Conservation (phyloP, 35 echinoderm and acorn worm genomes). For the Heliocidaris tuberculata region DNA sequence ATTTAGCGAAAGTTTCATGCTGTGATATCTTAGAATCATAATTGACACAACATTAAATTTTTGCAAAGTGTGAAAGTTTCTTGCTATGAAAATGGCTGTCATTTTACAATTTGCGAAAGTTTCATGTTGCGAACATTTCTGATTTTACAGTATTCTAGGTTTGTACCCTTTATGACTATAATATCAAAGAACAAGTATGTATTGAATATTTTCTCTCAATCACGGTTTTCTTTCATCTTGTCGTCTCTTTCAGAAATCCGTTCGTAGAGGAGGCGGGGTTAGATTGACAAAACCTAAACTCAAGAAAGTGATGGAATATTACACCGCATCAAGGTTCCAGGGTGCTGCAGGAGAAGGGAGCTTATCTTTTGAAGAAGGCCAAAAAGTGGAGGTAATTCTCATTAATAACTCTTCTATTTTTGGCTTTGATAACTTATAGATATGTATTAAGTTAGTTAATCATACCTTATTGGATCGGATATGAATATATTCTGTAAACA, state of each 20-base stretch:
- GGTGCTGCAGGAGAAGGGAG: slow-evolving; percentile 50
- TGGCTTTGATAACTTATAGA: neutral
- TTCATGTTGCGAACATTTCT: too few relatives aligned
- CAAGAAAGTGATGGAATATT: slow-evolving; percentile 53
- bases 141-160: too few relatives aligned
- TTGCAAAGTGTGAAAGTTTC: too few relatives aligned
- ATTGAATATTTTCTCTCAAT: too few relatives aligned
- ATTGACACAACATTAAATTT: too few relatives aligned
- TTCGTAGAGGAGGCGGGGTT: slow-evolving; percentile 33
- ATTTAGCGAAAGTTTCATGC: too few relatives aligned
- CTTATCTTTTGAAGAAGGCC: slow-evolving; percentile 42
- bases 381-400: slow-evolving; percentile 54
- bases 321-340: slow-evolving; percentile 46
- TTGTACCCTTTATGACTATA: too few relatives aligned
- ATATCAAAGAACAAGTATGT: too few relatives aligned
- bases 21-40: too few relatives aligned
- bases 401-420: neutral
- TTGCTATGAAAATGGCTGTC: too few relatives aligned
- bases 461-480: neutral
- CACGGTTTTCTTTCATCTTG: too few relatives aligned
- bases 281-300: slow-evolving; percentile 6
- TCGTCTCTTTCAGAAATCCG: slow-evolving; percentile 47
- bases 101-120: too few relatives aligned
- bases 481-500: neutral
- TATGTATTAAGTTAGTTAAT: neutral